Base-by-base conservation (phyloP, 2,888 invertebrate species). In the Flexamia atlantica region DNA sequence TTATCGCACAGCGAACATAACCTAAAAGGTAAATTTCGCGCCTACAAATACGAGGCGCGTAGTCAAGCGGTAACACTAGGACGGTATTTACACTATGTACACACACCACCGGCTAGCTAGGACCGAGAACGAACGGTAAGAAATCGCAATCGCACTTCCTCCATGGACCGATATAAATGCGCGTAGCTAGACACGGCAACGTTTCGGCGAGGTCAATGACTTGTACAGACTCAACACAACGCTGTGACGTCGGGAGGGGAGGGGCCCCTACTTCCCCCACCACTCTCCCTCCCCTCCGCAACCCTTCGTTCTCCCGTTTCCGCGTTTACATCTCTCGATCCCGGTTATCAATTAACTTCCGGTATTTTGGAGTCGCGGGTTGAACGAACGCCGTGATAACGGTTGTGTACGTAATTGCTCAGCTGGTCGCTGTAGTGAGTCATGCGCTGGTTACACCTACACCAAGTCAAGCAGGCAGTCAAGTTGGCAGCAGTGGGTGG, bases 271-370 rank as follows among this genome's bases (percentile, higher is more conserved):
- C 36, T 57, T 10, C 79, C 79, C 57, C 79, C 46, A 46, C 74
- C 46, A 25, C 74, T 5, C 1, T 25, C 50, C 57, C 57, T n/a
- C 53, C 50, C 2, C 40, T 9, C 30, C 57, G 17, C 64, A 64
- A 64, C 64, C 64, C 64, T 64, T 64, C 53, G 20, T 17, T 20
- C 40, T 46, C 10, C 50, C 50, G 79, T 79, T 79, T 79, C 79
- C 79, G 79, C 79, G 79, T 57, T 79, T 36, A 79, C 79, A 25
- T 32, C 79, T 79, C 57, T 79, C 23, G 57, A 79, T 57, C 57
- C 79, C n/a, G 50, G 79, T 79, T 79, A 79, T 79, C 79, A 79
- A 79, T 79, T 79, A 57, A 57, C 79, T 79, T 79, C 79, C 79
- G 79, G 57, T 76, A 76, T 76, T 79, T 57, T 9, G 64, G 64